Conservation (phyloP, 2,888 invertebrate genomes). For the Koerneria pararmatus region DNA sequence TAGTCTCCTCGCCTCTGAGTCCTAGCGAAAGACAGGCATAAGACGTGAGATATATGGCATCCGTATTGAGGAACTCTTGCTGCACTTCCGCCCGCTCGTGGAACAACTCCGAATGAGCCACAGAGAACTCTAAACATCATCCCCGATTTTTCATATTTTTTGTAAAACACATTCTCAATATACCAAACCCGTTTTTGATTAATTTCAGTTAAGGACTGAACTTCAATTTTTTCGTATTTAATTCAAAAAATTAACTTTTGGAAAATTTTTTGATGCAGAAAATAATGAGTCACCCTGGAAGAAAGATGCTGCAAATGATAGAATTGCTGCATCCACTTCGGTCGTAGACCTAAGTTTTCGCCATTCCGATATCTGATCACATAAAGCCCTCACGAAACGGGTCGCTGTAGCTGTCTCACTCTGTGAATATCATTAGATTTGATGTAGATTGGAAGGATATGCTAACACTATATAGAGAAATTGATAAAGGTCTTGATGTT, state of each 20-base stretch:
- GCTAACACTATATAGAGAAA: too few species aligned
- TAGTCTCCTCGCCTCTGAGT: slow-evolving; percentile 24
- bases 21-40: slow-evolving; percentile 40
- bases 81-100: slow-evolving; percentile 38
- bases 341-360: slow-evolving; percentile 28
- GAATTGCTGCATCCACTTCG: slow-evolving; percentile 39
- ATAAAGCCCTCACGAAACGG: slow-evolving; percentile 30
- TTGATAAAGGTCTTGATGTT: neutral
- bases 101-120: slow-evolving; percentile 41
- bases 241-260: neutral
- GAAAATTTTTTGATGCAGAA: neutral
- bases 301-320: slow-evolving; percentile 39
- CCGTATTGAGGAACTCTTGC: slow-evolving; percentile 47
- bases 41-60: slow-evolving; percentile 47
- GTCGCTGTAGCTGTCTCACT: slow-evolving; percentile 40
- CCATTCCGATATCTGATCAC: slow-evolving; percentile 30
- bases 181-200: too few species aligned
- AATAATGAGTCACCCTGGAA: slow-evolving; percentile 32
- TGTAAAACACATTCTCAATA: neutral
- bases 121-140: slow-evolving; percentile 41
- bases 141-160: neutral
- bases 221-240: too few species aligned
- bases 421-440: slow-evolving; percentile 26
- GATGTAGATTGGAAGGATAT: too few species aligned
- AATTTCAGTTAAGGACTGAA: too few species aligned